These are phyloP conservation scores for Drosophila nebulosa DNA, from an alignment of 1,140 invertebrate species.

Conservation along the genomic window DNA sequence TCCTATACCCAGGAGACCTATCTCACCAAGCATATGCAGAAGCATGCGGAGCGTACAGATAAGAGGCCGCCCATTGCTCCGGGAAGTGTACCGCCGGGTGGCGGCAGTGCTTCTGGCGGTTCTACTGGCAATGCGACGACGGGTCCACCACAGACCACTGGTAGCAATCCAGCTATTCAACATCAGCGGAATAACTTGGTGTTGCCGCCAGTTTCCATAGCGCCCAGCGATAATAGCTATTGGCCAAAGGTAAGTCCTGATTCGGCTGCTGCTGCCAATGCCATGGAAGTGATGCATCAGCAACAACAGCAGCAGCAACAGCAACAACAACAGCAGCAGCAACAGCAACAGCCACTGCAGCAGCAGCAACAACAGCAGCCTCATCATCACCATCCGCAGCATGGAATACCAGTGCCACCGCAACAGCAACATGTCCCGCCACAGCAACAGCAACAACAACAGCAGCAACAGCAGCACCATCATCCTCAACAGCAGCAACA, in stretches of 20 bases:
- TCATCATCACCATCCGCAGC: constrained; percentile 62
- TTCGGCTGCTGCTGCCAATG: constrained; percentile 86
- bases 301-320: constrained; percentile 81
- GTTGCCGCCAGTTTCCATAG: constrained; percentile 70
- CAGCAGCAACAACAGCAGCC: constrained; percentile 54
- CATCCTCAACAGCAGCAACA: constrained; percentile 84
- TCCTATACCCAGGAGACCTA: constrained; percentile 99
- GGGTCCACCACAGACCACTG: constrained; percentile 13
- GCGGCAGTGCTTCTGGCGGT: constrained; percentile 81
- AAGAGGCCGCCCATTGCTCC: constrained; percentile 89
- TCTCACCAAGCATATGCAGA: constrained; percentile 99
- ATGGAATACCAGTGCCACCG: constrained; percentile 54
- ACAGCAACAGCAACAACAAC: constrained; percentile 63
- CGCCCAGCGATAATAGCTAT: constrained; percentile 86
- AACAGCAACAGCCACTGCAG: constrained; percentile 58
- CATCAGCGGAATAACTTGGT: constrained; percentile 68
- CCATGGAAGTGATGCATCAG: constrained; percentile 85
- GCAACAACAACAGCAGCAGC: constrained; percentile 64
- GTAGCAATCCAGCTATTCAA: constrained; percentile 49
- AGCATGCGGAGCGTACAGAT: constrained; percentile 96
- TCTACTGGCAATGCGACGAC: constrained; percentile 13
- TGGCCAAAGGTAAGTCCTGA: constrained; percentile 91
- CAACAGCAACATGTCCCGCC: constrained; percentile 67
- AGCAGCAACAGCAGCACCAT: constrained; percentile 84
- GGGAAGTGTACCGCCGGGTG: constrained; percentile 47